Conservation (phyloP, 1,140 invertebrate genomes). For the Platyscapa corneri region DNA sequence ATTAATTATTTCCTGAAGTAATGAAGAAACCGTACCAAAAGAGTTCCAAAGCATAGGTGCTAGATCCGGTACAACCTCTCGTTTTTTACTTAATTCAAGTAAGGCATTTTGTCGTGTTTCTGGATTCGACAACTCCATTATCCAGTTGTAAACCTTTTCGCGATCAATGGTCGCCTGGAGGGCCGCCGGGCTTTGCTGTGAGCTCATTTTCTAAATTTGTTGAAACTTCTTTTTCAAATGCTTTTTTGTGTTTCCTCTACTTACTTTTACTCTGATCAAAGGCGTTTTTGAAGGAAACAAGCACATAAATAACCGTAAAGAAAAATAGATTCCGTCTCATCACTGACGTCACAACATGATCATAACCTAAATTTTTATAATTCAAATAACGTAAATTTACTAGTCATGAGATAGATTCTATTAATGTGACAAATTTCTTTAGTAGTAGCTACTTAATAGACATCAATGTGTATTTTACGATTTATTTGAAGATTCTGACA, state of each 20-base stretch:
- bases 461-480: too few relatives aligned
- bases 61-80: slow-evolving; percentile 96
- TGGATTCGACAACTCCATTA: slow-evolving; percentile 94
- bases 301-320: neutral
- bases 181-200: slow-evolving; percentile 77
- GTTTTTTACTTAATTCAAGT: slow-evolving; percentile 96
- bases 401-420: too few relatives aligned
- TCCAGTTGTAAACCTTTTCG: slow-evolving; percentile 94
- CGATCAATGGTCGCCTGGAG: slow-evolving; percentile 78
- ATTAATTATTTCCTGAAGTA: slow-evolving; percentile 95
- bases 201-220: slow-evolving; percentile 31
- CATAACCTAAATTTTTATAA: neutral
- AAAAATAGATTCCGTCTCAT: neutral
- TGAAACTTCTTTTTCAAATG: neutral
- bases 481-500: too few relatives aligned
- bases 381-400: neutral
- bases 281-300: neutral
- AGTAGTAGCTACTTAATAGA: too few relatives aligned
- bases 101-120: slow-evolving; percentile 97
- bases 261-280: neutral
- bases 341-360: neutral
- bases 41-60: slow-evolving; percentile 99
- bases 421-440: too few relatives aligned
- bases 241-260: neutral
- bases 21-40: slow-evolving; percentile 96